Conservation (phyloP, 2,113 vertebrate genomes). For the Salvelinus alpinus region DNA sequence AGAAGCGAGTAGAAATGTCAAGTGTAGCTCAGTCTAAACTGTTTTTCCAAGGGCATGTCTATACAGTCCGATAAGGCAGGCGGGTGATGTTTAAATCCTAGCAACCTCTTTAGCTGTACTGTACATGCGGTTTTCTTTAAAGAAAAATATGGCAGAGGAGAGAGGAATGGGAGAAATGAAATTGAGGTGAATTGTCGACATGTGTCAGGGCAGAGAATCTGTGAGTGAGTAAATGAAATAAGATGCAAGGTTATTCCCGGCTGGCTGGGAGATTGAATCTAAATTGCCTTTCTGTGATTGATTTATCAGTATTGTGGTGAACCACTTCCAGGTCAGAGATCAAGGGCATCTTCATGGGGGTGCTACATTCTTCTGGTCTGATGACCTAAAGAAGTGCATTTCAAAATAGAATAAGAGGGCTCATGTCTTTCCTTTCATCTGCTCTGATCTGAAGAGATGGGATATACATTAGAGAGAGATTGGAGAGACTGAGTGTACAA, state of each 20-base stretch:
- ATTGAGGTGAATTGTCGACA: constrained; percentile 22
- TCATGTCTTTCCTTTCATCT: too few species aligned
- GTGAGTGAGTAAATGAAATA: background rate
- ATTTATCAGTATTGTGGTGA: constrained; percentile 11
- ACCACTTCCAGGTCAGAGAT: constrained; percentile 1
- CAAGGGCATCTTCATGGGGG: constrained; percentile 9
- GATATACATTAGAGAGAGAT: too few species aligned
- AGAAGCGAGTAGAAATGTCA: background rate
- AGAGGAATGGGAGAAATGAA: background rate
- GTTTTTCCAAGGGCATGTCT: background rate
- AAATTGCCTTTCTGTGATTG: constrained; percentile 30
- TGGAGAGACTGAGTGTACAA: too few species aligned
- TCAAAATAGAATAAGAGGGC: too few species aligned
- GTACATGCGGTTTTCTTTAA: background rate
- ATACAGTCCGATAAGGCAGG: constrained; percentile 1
- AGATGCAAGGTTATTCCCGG: background rate
- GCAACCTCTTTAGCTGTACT: background rate
- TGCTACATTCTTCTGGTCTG: background rate
- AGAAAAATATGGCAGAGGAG: background rate
- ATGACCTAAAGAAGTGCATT: background rate
- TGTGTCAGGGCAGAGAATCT: background rate
- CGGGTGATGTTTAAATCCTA: background rate
- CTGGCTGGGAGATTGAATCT: constrained; percentile 13
- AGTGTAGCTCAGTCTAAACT: background rate
- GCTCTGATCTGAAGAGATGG: too few species aligned